Percentiles rank a stretch among this genome's conserved stretches.
These are phyloP conservation scores for Hirtodrosophila duncani DNA, from an alignment of 2,888 invertebrate species.

Conservation along the genomic window DNA sequence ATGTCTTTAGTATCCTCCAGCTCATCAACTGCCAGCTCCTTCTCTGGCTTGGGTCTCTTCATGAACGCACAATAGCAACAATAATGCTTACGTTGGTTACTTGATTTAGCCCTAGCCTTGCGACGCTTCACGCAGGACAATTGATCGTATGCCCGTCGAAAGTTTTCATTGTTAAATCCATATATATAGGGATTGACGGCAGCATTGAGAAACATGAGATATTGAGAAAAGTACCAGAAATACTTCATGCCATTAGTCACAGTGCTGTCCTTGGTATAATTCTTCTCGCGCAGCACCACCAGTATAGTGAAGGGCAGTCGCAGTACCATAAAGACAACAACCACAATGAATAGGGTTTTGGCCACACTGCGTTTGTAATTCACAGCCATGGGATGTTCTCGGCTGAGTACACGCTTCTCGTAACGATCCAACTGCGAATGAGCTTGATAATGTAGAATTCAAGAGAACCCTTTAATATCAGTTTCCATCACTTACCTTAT, in stretches of 20 bases:
- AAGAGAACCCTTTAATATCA: rapidly evolving
- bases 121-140: conserved; percentile 79
- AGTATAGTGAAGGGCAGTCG: conserved; percentile 87
- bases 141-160: conserved; percentile 83
- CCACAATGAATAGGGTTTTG: conserved; percentile 84
- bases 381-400: conserved; percentile 82
- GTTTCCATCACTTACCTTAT: conserved; percentile 79
- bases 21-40: conserved; percentile 2
- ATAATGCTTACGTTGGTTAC: conserved; percentile 1
- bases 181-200: conserved; percentile 88
- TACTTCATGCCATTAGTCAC: conserved; percentile 80
- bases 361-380: conserved; percentile 85
- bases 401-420: conserved; percentile 81
- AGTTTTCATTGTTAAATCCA: conserved; percentile 85
- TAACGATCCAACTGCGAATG: conserved; percentile 82
- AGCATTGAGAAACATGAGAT: conserved; percentile 84
- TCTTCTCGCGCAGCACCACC: conserved; percentile 81
- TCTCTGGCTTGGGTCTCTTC: conserved; percentile 13
- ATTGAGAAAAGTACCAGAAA: conserved; percentile 85
- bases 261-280: conserved; percentile 40
- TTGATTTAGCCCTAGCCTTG: not conserved
- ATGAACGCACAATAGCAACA: conserved; percentile 57
- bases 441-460: conserved; percentile 33
- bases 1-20: not conserved
- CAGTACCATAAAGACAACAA: conserved; percentile 83